Base-by-base conservation (phyloP, 2,888 invertebrate species). In the Spodoptera littoralis region DNA sequence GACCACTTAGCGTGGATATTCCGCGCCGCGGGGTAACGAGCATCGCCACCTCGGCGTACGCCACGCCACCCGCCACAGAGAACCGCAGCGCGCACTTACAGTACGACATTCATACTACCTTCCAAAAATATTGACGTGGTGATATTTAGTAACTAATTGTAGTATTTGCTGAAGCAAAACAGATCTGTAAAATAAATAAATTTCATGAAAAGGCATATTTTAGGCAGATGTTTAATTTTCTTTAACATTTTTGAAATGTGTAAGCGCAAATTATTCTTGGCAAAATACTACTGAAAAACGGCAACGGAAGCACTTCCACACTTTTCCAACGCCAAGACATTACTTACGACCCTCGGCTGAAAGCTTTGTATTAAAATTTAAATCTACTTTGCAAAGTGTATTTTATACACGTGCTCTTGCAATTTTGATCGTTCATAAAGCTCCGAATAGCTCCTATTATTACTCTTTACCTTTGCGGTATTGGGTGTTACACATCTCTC, bases 341-440 rank as follows among this genome's bases (percentile, higher is more conserved):
- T 89, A 92, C 90, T 89, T 89, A 89, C 91, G 89, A 91, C 93
- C 94, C 93, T 90, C 93, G 85, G 89, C 92, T 91, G 92, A 93
- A 92, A 93, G 93, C 93, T 91, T 90, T 88, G 93, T 94, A 93
- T 94, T 94, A 94, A 94, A 94, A 94, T 94, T 94, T 94, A 94
- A 94, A 94, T 94, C 94, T 94, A 94, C 94, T 94, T 94, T 93
- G 90, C 92, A 91, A 94, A 94, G 93, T 94, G 93, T 94, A 91
- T 93, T 94, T 93, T 93, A 93, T 94, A 94, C 93, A 92, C 92
- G 93, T 92, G 93, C 91, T 92, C 90, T 88, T 92, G 90, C 94
- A 92, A 94, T 93, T 94, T 92, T 93, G 94, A 94, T 94, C 92
- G 92, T 93, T 92, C 94, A 92, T 94, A 93, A 94, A 93, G 90